phyloP scores from a whole-genome alignment of 2,113 vertebrate species.

The Phylloscopus trochiloides region DNA sequence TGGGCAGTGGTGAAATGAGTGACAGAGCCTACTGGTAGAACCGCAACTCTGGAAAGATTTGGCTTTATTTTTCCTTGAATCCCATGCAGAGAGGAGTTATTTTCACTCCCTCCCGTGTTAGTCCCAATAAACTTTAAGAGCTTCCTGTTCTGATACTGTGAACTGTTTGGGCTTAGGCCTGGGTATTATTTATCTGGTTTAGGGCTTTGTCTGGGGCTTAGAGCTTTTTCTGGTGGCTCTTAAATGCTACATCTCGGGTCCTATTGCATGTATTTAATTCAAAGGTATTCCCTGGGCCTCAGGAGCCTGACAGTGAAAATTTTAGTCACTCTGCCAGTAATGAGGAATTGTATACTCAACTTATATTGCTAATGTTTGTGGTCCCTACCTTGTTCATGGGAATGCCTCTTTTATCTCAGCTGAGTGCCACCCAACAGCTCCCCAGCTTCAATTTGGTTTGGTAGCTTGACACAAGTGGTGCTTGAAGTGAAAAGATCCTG shows the following conservation, averaged over 20 bases:
- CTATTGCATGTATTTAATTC: not conserved
- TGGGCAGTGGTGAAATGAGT: not conserved
- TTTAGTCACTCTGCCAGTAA: not conserved
- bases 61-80: not conserved
- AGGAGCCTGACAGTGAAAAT: not conserved
- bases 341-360: not conserved
- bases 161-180: not conserved
- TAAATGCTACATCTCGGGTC: not conserved
- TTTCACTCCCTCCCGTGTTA: not conserved
- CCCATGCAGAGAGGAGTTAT: not conserved
- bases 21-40: not conserved
- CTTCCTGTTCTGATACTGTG: not conserved
- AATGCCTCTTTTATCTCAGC: not conserved
- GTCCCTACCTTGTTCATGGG: not conserved
- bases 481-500: not conserved
- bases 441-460: not conserved
- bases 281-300: not conserved
- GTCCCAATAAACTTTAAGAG: not conserved
- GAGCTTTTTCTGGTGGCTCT: not conserved
- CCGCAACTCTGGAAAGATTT: not conserved
- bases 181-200: not conserved
- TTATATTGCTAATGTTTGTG: not conserved
- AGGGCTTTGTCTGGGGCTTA: not conserved
- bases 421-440: not conserved
- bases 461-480: rapidly evolving